Evolutionary conservation across 2,797 vertebrate species (phyloP).

Genomic region (Xenops minutus): DNA sequence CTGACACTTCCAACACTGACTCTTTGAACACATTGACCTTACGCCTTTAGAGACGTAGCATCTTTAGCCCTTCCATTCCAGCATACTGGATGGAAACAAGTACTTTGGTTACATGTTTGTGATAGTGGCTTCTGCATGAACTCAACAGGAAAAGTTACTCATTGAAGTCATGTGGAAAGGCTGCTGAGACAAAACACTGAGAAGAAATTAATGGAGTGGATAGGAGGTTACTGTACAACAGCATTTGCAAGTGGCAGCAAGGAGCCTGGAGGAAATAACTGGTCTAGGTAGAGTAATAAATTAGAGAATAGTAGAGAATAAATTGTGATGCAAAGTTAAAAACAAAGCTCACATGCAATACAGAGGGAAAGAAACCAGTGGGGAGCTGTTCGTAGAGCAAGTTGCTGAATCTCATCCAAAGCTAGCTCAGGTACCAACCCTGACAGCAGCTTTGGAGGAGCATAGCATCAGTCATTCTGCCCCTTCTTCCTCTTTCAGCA

Average conservation of each 20-base stretch:
- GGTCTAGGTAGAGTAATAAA: neutral
- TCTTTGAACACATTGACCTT: neutral
- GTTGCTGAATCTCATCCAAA: neutral
- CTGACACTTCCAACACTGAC: neutral
- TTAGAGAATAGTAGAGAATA: too few species aligned
- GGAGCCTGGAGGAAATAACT: neutral
- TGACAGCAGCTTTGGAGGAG: neutral
- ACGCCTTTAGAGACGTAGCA: neutral
- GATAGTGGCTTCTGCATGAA: neutral
- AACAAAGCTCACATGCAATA: neutral
- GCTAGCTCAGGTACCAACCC: neutral
- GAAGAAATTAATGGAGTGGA: neutral
- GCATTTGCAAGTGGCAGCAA: neutral
- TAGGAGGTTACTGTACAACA: neutral
- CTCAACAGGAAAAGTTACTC: neutral
- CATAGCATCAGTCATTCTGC: neutral
- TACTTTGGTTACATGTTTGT: neutral
- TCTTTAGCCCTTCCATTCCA: neutral
- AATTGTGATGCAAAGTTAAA: neutral
- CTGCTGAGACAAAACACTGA: neutral
- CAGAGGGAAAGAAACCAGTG: neutral
- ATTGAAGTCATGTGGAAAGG: neutral
- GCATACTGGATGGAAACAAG: neutral
- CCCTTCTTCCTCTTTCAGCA: neutral
- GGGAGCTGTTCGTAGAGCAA: neutral